Evolutionary conservation across 2,113 vertebrate genomes (phyloP), one percentile per base, ranked within the genome.

Genomic region (Cyprinodon variegatus): DNA sequence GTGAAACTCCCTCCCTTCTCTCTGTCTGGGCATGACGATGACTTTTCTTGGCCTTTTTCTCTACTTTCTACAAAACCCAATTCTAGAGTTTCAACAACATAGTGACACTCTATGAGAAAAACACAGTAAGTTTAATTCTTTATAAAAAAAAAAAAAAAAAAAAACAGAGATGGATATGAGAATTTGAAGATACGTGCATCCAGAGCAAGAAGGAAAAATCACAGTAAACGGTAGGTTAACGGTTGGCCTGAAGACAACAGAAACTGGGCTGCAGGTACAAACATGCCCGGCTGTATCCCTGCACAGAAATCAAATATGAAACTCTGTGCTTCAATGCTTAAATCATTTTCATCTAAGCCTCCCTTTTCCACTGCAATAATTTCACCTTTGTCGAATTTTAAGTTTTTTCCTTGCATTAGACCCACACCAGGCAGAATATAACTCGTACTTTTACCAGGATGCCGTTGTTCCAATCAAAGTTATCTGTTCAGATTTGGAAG

Each of bases 191-290:
- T 68, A 70, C 59, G 80, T 43, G 78, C n/a, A 48, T 65, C 74
- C 40, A 60, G 64, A 70, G 40, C n/a, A 63, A 60, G 76, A 80
- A 15, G 17, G 5, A 66, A 74, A 74, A 71, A 12, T n/a, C 46
- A 10, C 61, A 8, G 67, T 78, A 78, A 91, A 88, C 60, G 15
- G 20, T 66, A 77, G 73, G 72, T 68, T 77, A 86, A 90, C 81
- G 70, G 85, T 93, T 94, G 94, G 92, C 88, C 70, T 78, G 40
- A 80, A 87, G 84, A 92, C 94, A 95, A 94, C 92, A 93, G 94
- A 95, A 94, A 95, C 94, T 89, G 29, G 29, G 10, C 37, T 75
- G 81, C 94, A 88, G 88, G 94, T 92, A 89, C 17, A 48, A 82
- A 92, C 94, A 89, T 92, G 93, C 77, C 89, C 81, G 53, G 68